Conservation (phyloP, 2,797 vertebrate genomes). For the Sorex maritimensis region DNA sequence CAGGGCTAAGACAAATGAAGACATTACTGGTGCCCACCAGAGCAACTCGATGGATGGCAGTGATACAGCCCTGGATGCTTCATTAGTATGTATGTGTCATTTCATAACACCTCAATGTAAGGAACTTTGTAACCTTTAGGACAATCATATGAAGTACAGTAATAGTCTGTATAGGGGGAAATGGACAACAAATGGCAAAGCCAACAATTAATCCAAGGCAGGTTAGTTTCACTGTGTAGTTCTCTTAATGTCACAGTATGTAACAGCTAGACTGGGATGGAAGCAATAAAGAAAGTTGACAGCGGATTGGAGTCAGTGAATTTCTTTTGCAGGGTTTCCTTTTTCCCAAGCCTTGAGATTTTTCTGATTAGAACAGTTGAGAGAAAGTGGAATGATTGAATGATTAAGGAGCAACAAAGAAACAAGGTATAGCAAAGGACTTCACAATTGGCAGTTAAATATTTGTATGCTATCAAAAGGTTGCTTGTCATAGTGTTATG, state of each 20-base stretch:
- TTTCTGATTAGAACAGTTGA: not conserved
- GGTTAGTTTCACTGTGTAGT: not conserved
- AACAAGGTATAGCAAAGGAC: not conserved
- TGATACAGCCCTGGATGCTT: no score
- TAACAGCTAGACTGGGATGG: not conserved
- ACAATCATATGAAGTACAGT: not conserved
- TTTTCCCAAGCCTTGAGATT: conserved; percentile 25
- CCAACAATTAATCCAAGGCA: not conserved
- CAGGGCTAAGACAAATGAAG: no score
- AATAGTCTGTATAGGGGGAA: not conserved
- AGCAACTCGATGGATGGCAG: no score
- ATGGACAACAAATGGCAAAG: not conserved
- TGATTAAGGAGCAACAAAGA: conserved; percentile 39
- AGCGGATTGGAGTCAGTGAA: not conserved
- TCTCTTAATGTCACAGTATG: not conserved
- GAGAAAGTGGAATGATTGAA: conserved; percentile 21
- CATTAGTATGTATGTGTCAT: not conserved
- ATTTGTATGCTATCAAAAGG: not conserved
- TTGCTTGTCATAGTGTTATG: not conserved
- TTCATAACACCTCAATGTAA: not conserved
- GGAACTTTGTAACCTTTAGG: not conserved
- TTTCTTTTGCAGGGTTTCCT: not conserved
- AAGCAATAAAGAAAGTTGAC: not conserved
- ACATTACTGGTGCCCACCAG: no score
- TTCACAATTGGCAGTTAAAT: conserved; percentile 35